Evolutionary conservation across 2,797 vertebrate genomes (phyloP).

Genomic region (Mionectes olivaceus): DNA sequence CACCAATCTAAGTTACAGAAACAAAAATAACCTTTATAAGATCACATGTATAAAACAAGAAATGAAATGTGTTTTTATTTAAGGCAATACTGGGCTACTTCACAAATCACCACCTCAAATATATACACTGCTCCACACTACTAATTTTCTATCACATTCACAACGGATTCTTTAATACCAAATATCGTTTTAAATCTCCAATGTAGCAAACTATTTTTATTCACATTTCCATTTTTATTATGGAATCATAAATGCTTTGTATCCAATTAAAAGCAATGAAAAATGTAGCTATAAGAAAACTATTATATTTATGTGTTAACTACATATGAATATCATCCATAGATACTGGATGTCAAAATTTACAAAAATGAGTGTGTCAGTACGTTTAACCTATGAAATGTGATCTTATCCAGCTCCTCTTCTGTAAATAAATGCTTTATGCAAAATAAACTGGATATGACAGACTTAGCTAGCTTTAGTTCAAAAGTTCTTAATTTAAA

Average conservation of each 20-base stretch:
- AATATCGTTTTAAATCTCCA: slow-evolving; percentile 80
- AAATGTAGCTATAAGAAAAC: slow-evolving; percentile 76
- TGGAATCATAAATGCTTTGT: slow-evolving; percentile 77
- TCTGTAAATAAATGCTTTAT: slow-evolving; percentile 74
- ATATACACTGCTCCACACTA: slow-evolving; percentile 86
- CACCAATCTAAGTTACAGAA: slow-evolving; percentile 82
- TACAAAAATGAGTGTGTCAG: slow-evolving; percentile 75
- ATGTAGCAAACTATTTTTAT: slow-evolving; percentile 82
- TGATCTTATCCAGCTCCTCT: slow-evolving; percentile 71
- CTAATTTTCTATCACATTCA: slow-evolving; percentile 85
- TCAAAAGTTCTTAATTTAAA: slow-evolving; percentile 83
- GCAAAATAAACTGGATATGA: slow-evolving; percentile 80
- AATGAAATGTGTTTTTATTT: slow-evolving; percentile 88
- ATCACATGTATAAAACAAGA: slow-evolving; percentile 85
- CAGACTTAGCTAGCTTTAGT: slow-evolving; percentile 75
- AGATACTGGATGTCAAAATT: slow-evolving; percentile 68
- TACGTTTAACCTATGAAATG: slow-evolving; percentile 70
- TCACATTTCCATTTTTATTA: slow-evolving; percentile 81
- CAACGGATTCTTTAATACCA: slow-evolving; percentile 80
- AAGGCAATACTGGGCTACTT: slow-evolving; percentile 89
- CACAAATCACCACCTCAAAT: slow-evolving; percentile 87
- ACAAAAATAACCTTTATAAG: slow-evolving; percentile 79
- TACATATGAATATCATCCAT: slow-evolving; percentile 71
- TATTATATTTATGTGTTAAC: slow-evolving; percentile 72
- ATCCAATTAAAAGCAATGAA: slow-evolving; percentile 77